Conservation (phyloP, 2,113 vertebrate species). For the Misgurnus mizolepis region DNA sequence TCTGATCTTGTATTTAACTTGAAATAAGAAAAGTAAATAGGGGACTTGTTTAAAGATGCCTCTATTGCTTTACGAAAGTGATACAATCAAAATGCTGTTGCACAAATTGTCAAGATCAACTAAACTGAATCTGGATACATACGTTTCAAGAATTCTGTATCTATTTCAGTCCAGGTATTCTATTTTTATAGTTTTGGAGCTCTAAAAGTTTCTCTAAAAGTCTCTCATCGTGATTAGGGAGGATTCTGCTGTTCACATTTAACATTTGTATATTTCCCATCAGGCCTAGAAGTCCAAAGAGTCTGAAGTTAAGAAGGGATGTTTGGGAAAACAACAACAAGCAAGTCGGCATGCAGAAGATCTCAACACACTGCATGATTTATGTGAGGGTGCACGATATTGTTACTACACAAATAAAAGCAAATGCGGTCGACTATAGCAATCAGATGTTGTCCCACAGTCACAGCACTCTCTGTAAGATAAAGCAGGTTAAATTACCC, state of each 20-base stretch:
- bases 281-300: constrained; percentile 18
- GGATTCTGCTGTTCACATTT: constrained; percentile 18
- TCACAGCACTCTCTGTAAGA: constrained; percentile 36
- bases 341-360: neutral
- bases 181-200: too few relatives aligned
- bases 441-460: constrained; percentile 38
- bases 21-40: neutral
- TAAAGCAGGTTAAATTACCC: constrained; percentile 47
- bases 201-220: too few relatives aligned
- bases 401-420: constrained; percentile 30
- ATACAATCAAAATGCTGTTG: neutral
- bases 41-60: neutral
- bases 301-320: constrained; percentile 6
- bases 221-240: too few relatives aligned
- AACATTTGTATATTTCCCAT: constrained; percentile 39
- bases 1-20: too few relatives aligned
- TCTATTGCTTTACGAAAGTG: neutral
- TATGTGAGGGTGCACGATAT: constrained; percentile 4
- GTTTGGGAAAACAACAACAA: constrained; percentile 3
- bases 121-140: neutral
- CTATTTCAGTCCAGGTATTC: too few relatives aligned
- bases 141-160: neutral
- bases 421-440: constrained; percentile 13
- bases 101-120: neutral
- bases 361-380: constrained; percentile 3